These are phyloP conservation scores for Holocentrus rufus DNA, from an alignment of 2,797 vertebrate genomes.

Conservation along the genomic window DNA sequence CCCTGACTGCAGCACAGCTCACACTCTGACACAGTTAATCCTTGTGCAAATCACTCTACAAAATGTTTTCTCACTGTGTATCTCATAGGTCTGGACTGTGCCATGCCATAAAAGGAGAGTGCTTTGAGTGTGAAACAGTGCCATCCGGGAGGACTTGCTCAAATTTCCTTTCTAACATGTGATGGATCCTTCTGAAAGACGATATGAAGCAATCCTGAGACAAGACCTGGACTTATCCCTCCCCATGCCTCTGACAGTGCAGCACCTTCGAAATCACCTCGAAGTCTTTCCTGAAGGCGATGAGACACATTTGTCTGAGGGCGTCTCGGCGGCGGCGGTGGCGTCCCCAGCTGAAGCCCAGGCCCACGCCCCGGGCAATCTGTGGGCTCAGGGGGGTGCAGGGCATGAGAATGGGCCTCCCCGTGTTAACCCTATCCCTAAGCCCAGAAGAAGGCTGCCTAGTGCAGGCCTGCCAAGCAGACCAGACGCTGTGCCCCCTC, in stretches of 20 bases:
- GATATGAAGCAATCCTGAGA: background rate
- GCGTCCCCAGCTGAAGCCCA: background rate
- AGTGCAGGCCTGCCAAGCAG: background rate
- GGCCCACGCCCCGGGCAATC: background rate
- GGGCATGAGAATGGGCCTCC: background rate
- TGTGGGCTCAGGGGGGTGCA: background rate
- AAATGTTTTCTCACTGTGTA: background rate
- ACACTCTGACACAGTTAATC: background rate
- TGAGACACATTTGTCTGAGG: conserved; percentile 17
- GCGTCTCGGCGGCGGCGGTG: background rate
- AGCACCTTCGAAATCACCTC: background rate
- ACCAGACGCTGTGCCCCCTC: conserved; percentile 53
- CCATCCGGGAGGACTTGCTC: background rate
- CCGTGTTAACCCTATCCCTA: background rate
- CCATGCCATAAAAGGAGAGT: conserved; percentile 32
- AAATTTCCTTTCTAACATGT: conserved; percentile 13
- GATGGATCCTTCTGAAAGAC: conserved; percentile 64
- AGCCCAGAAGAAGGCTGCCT: conserved; percentile 26
- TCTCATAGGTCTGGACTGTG: background rate
- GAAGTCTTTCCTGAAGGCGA: background rate
- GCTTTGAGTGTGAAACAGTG: conserved; percentile 3
- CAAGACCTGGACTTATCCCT: conserved; percentile 25
- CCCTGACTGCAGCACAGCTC: conserved; percentile 1
- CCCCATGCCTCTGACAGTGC: conserved; percentile 27
- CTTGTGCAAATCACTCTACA: background rate